Evolutionary conservation across 2,888 invertebrate genomes (phyloP).

Genomic region (Sialis lutaria): DNA sequence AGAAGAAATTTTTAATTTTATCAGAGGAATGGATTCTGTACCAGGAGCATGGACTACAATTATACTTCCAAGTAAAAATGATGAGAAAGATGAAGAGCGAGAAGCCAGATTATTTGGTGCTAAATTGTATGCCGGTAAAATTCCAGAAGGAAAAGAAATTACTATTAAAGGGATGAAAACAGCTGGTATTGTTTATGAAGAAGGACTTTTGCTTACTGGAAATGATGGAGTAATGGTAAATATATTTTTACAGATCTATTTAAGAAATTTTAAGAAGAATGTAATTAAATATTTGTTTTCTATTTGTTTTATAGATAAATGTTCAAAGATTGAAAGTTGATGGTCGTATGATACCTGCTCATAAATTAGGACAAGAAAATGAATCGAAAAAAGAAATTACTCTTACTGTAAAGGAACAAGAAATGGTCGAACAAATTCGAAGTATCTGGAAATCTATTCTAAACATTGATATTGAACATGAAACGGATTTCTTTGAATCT

Average conservation of each 20-base stretch:
- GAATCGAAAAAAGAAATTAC: slow-evolving; percentile 35
- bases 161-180: slow-evolving; percentile 39
- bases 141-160: slow-evolving; percentile 36
- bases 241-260: slow-evolving; percentile 10
- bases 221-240: slow-evolving; percentile 58
- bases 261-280: not conserved
- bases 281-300: not conserved
- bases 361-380: slow-evolving; percentile 53
- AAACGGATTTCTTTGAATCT: slow-evolving; percentile 82
- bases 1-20: slow-evolving; percentile 74
- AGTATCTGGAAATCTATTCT: slow-evolving; percentile 76
- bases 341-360: slow-evolving; percentile 66
- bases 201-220: slow-evolving; percentile 67
- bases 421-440: slow-evolving; percentile 42
- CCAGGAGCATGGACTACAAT: slow-evolving; percentile 63
- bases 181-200: slow-evolving; percentile 54
- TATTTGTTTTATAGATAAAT: slow-evolving; percentile 39
- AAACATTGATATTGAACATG: slow-evolving; percentile 50
- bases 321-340: slow-evolving; percentile 59
- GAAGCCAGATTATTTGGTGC: slow-evolving; percentile 70
- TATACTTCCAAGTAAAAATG: slow-evolving; percentile 12
- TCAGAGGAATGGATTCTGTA: slow-evolving; percentile 84
- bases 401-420: slow-evolving; percentile 55
- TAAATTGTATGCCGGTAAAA: slow-evolving; percentile 41
- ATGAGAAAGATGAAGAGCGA: slow-evolving; percentile 26